Base-by-base conservation (phyloP, 2,113 vertebrate species). In the Pseudorasbora parva region DNA sequence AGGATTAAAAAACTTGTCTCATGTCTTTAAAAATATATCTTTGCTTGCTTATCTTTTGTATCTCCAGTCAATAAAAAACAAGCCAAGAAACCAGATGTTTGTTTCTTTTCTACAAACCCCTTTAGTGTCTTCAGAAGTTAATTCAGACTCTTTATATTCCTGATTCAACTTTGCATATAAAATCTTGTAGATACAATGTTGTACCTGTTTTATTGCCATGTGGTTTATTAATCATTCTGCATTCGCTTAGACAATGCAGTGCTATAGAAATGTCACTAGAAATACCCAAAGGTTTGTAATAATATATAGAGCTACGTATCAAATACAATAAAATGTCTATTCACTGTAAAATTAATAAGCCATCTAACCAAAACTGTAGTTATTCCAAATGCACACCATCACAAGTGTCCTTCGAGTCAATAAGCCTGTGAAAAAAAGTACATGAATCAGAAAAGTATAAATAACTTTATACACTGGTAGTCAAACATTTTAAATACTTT, bases 371-470 rank as follows among this genome's bases (percentile, higher is more conserved):
- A 37, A 62, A 10, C 2, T 33, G 25, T 19, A 23, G 45, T 88
- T 89, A 92, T 82, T 93, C 91, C 11, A 92, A 51, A 89, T 92
- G 89, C 47, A 93, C 89, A 3, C 90, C 88, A 14, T 92, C 93
- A 84, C 92, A 92, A 57, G 23, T 85, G 27, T 92, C 93, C 72
- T 93, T 92, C 6, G 85, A 43, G 30, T 92, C 88, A 25, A 90
- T 54, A 6, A 87, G 82, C 73, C 94, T 94, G 43, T 5, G 51
- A 72, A 57, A 15, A 60, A 49, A 21, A 25, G 4, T 5, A 51
- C 5, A 45, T 41, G 8, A 41, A 76, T 21, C 57, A 49, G 9
- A 83, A 15, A 33, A 2, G 10, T n/a, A 60, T 17, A 0, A 30
- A 41, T n/a, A 25, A 14, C 23, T 2, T 66, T 27, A 49, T 27